These are phyloP conservation scores for Coenonympha arcania DNA, from an alignment of 2,888 invertebrate species.

Conservation along the genomic window DNA sequence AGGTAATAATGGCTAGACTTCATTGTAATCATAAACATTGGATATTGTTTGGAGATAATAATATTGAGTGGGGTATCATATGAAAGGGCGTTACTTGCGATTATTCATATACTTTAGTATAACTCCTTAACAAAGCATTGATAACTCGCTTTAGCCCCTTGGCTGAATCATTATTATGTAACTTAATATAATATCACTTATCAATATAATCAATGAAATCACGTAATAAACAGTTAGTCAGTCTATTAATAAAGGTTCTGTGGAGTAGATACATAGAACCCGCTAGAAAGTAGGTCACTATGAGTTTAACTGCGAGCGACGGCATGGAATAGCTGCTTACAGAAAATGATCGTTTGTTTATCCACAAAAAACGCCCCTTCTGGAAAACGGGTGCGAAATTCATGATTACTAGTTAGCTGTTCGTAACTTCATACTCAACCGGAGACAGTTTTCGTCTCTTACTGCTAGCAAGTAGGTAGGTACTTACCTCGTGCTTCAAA, in stretches of 20 bases:
- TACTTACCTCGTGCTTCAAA: no score
- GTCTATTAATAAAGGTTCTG: constrained; percentile 10
- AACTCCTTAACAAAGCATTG: no score
- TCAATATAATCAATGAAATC: neutral
- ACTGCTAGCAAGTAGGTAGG: no score
- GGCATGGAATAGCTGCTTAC: constrained; percentile 17
- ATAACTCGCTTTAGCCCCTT: no score
- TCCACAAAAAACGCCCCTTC: constrained; percentile 7
- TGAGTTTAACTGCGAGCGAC: constrained; percentile 20
- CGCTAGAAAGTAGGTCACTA: constrained; percentile 20
- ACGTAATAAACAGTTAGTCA: constrained; percentile 9
- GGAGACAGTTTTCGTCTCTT: neutral
- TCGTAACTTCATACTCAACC: neutral
- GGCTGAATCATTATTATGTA: no score
- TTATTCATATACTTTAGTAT: no score
- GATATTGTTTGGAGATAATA: no score
- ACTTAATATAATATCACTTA: no score
- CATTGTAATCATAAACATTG: no score
- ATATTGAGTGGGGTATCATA: no score
- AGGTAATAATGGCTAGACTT: no score
- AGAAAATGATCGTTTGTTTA: constrained; percentile 13
- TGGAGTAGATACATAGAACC: constrained; percentile 9
- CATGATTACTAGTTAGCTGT: constrained; percentile 7
- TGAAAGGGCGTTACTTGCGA: no score
- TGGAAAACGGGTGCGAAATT: constrained; percentile 8